A percentile compares a stretch with the other conserved stretches of the same genome.
These are phyloP conservation scores for Porites lobata DNA, from an alignment of 92 coral and sea anemone genomes.

Conservation along the genomic window DNA sequence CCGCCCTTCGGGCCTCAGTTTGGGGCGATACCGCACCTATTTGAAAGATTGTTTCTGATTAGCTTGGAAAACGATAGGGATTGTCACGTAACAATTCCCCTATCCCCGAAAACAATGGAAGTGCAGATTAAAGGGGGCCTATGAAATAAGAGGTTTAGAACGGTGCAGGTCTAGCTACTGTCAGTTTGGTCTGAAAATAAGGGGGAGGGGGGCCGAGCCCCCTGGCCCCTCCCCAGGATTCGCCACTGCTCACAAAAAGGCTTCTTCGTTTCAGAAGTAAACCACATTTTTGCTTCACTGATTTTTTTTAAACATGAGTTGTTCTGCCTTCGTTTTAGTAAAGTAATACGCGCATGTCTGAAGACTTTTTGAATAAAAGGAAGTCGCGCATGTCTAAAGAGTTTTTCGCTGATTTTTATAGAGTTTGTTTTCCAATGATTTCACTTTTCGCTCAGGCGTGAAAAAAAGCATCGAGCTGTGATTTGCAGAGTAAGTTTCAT, in stretches of 20 bases:
- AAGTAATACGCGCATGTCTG: slow-evolving; percentile 12
- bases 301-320: background rate
- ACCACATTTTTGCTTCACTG: background rate
- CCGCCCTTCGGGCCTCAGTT: no score
- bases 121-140: no score
- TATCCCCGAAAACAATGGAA: no score
- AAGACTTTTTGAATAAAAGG: background rate
- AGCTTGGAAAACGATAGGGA: no score
- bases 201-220: no score
- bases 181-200: background rate
- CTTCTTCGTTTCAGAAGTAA: slow-evolving; percentile 1
- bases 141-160: background rate
- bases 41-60: no score
- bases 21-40: no score
- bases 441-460: slow-evolving; percentile 34
- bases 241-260: background rate
- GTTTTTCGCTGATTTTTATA: slow-evolving; percentile 18
- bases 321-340: slow-evolving; percentile 15
- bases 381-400: background rate
- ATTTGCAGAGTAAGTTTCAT: background rate
- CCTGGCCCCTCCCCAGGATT: background rate
- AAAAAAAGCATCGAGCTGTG: slow-evolving; percentile 13
- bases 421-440: slow-evolving; percentile 1
- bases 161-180: background rate
- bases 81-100: no score